These are phyloP conservation scores for Scyliorhinus canicula DNA, from an alignment of 2,797 vertebrate genomes.

Conservation along the genomic window DNA sequence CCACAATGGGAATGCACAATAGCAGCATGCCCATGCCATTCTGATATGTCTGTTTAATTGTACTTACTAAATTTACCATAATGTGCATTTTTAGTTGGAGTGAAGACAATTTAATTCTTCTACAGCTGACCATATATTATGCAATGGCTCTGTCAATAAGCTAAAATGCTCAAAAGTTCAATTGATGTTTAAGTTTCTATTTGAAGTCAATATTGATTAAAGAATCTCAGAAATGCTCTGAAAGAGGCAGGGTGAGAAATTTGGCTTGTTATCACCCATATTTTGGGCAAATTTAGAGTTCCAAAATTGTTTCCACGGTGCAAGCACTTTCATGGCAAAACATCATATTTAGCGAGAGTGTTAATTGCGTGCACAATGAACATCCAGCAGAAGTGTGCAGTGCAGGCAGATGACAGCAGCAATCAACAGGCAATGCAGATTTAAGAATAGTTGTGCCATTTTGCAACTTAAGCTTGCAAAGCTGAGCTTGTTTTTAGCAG, in stretches of 20 bases:
- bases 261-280: too few relatives aligned
- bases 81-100: background rate
- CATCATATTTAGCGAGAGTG: too few relatives aligned
- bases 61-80: background rate
- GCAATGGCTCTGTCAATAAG: background rate
- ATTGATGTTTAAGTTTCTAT: background rate
- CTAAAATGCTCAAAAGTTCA: background rate
- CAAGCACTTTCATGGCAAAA: too few relatives aligned
- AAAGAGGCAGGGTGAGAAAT: background rate
- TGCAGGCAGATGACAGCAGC: too few relatives aligned
- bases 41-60: background rate
- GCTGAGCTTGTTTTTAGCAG: too few relatives aligned
- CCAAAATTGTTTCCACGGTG: too few relatives aligned
- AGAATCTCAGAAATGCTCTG: background rate
- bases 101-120: background rate
- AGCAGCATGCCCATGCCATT: background rate
- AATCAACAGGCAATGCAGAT: too few relatives aligned
- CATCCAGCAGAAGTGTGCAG: too few relatives aligned
- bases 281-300: too few relatives aligned
- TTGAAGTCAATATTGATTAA: background rate
- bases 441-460: too few relatives aligned
- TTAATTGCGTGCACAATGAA: too few relatives aligned
- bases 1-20: background rate
- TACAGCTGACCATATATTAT: background rate
- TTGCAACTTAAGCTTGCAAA: too few relatives aligned